Base-by-base conservation (phyloP, 2,113 vertebrate species). In the Oceanites oceanicus region DNA sequence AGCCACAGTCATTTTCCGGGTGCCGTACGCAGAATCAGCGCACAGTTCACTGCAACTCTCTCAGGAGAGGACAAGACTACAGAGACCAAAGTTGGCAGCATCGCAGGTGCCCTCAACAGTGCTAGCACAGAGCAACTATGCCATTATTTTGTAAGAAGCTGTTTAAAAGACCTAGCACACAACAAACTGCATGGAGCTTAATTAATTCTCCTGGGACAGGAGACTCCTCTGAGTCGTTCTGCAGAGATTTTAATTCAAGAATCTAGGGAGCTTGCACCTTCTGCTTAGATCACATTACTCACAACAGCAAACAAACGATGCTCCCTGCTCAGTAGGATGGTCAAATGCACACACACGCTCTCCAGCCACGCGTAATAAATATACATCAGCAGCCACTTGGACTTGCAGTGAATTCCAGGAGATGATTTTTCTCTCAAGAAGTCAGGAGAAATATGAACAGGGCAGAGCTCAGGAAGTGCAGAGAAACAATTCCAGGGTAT, bases 151-250 rank as follows among this genome's bases (percentile, higher is more conserved):
- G 34, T 27, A 56, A 88, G 68, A 30, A 72, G 65, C 40, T 63
- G 8, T 27, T 89, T 79, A 61, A 65, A 91, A 94, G 83, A 58
- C n/a, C n/a, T 14, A 82, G 55, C 19, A 45, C n/a, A 81, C 53
- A 79, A 80, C 62, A 82, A 93, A 61, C 56, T 72, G 61, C 53
- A 27, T 2, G 44, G 53, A 88, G 55, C 53, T 76, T 96, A 96
- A 96, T 96, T 84, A 89, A 85, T 47, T 66, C 92, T 76, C 81
- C 77, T 36, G 89, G 84, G 97, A 91, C 71, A 62, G 30, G 38
- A 92, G 50, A 42, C 22, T 96, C 80, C 56, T 71, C 49, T 25
- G 78, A 76, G 74, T 7, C 0, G 36, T 62, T 87, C 80, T 55
- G 95, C 89, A 83, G 84, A 92, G 86, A n/a, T 88, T 95, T 92